Conservation (phyloP, 2,113 vertebrate genomes). For the Notarius lentiginosus region DNA sequence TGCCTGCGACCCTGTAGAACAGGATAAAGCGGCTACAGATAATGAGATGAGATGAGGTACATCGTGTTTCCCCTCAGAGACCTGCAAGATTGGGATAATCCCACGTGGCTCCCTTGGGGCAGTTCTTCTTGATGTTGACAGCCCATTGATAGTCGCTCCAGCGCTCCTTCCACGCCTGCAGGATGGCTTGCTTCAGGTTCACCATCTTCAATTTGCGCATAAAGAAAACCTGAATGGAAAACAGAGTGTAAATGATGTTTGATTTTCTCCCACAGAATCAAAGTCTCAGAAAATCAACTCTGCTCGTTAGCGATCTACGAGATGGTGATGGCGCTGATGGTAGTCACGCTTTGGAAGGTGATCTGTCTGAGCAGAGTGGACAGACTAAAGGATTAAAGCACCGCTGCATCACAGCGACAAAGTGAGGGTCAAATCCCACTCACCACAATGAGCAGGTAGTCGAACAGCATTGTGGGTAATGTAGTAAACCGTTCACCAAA, state of each 20-base stretch:
- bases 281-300: neutral
- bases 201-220: conserved; percentile 87
- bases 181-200: conserved; percentile 93
- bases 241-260: neutral
- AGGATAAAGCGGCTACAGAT: too few species aligned
- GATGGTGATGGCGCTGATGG: neutral
- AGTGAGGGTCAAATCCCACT: too few species aligned
- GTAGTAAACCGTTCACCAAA: neutral
- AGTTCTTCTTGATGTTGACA: conserved; percentile 95
- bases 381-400: neutral
- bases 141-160: conserved; percentile 98
- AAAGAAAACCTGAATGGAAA: neutral
- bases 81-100: conserved; percentile 96
- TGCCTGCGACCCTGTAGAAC: too few species aligned
- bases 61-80: conserved; percentile 48
- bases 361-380: neutral
- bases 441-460: neutral
- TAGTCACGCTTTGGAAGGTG: neutral
- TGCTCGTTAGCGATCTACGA: neutral
- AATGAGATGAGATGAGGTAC: neutral
- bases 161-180: conserved; percentile 96
- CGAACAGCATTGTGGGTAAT: neutral
- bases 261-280: neutral
- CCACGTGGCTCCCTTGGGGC: conserved; percentile 93
- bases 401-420: neutral